Evolutionary conservation across 2,113 vertebrate genomes (phyloP).

Genomic region (Microcebus lehilahytsara): DNA sequence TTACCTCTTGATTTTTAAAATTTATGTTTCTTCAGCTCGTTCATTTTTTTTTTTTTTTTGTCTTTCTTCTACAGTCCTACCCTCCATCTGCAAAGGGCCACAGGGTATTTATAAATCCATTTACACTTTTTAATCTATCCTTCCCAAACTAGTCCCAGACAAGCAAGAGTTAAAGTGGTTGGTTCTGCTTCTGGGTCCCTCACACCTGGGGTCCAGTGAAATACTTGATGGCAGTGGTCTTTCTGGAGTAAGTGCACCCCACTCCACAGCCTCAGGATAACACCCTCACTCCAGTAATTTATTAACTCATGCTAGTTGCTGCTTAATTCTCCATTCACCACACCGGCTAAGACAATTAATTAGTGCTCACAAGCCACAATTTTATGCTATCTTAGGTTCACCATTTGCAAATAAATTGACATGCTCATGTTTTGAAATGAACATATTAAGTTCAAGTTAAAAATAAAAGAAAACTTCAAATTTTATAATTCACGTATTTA

Average conservation of each 20-base stretch:
- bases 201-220: neutral
- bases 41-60: neutral
- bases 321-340: neutral
- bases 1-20: neutral
- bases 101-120: neutral
- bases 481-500: neutral
- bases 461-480: neutral
- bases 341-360: neutral
- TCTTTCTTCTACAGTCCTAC: neutral
- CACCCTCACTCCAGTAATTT: neutral
- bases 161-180: neutral
- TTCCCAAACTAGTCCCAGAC: neutral
- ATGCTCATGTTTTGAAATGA: neutral
- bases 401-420: neutral
- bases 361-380: neutral
- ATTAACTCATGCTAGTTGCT: neutral
- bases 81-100: neutral
- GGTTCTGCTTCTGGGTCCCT: neutral
- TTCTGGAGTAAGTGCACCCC: neutral
- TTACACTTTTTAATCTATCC: neutral
- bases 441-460: neutral
- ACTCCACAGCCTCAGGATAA: neutral
- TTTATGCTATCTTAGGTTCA: neutral
- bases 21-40: neutral
- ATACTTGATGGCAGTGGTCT: neutral